These are phyloP conservation scores for Menura novaehollandiae DNA, from an alignment of 2,113 vertebrate species.

Conservation along the genomic window DNA sequence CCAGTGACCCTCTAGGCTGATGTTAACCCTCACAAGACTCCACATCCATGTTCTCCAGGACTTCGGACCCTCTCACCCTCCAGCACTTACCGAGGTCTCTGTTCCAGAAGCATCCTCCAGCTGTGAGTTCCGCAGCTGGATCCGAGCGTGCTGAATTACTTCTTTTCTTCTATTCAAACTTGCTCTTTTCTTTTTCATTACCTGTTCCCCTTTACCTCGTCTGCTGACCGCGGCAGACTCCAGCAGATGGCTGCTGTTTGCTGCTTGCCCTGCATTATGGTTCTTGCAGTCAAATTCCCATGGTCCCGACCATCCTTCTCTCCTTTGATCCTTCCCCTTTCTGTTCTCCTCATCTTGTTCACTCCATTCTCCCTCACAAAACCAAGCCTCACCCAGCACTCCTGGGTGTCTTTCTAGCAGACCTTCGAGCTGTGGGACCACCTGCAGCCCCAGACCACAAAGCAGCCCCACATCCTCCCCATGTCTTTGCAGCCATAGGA, in stretches of 20 bases:
- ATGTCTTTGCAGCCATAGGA: not conserved
- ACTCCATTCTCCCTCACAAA: not conserved
- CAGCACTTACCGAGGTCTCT: not conserved
- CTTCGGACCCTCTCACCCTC: not conserved
- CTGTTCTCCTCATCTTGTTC: not conserved
- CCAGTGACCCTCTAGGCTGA: not conserved
- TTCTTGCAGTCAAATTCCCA: not conserved
- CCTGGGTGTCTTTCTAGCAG: not conserved
- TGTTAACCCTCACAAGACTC: not conserved
- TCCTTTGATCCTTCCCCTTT: not conserved
- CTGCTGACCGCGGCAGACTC: not conserved
- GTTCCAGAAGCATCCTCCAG: not conserved
- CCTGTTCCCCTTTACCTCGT: not conserved
- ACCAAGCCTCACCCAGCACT: not conserved
- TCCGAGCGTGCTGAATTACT: fast-evolving
- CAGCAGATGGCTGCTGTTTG: not conserved
- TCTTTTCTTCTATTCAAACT: not conserved
- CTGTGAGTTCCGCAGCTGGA: not conserved
- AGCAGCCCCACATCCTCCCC: not conserved
- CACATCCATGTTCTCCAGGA: fast-evolving
- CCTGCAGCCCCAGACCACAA: not conserved
- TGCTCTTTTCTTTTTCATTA: not conserved
- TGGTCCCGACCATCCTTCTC: not conserved
- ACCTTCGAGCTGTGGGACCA: not conserved
- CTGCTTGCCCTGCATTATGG: not conserved